Base-by-base conservation (phyloP, 2,888 invertebrate genomes). In the Amblyjoppa proteus region DNA sequence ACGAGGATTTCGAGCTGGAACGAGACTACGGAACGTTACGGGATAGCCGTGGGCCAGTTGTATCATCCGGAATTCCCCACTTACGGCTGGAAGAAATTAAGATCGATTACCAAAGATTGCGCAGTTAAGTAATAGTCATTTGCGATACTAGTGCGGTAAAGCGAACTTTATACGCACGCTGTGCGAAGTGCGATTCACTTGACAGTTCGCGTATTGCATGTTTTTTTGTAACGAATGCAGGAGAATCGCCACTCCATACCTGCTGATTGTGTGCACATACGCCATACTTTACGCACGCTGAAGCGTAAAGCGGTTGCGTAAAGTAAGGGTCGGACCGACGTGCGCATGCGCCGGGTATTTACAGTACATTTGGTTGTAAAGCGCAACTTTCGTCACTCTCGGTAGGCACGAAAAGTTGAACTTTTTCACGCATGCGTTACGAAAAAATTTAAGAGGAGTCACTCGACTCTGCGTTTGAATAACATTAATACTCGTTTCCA, bases 11-110 rank as follows among this genome's bases (percentile, higher is more conserved):
- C 71, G 3, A 75, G 79, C 16, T 89, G 88, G 86, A 68, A 88
- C 7, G 89, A 89, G 64, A 89, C 88, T 0, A 71, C 51, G 5
- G 84, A 86, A 70, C 87, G 90, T 73, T 88, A 61, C 56, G 89
- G 85, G 2, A 71, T 90, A 5, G 86, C 70, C 2, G 78, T 91
- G 28, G 73, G 81, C 0, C 71, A 87, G 34, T 51, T 91, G 28
- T 81, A 84, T 70, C 89, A 91, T 20, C 81, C 82, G 6, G 79
- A 70, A 76, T 82, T 91, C 0, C 41, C 84, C 5, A 28, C 28
- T 31, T 87, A 83, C 69, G 69, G 64, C 6, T 91, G 90, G 90
- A 13, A 79, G 0, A 75, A 84, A 7, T 49, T 91, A 2, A 87
- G 71, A 31, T n/a, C 74, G 16, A 7, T 89, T 13, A 66, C 83